Conservation (phyloP, 2,113 vertebrate species). For the Halichoeres trimaculatus region DNA sequence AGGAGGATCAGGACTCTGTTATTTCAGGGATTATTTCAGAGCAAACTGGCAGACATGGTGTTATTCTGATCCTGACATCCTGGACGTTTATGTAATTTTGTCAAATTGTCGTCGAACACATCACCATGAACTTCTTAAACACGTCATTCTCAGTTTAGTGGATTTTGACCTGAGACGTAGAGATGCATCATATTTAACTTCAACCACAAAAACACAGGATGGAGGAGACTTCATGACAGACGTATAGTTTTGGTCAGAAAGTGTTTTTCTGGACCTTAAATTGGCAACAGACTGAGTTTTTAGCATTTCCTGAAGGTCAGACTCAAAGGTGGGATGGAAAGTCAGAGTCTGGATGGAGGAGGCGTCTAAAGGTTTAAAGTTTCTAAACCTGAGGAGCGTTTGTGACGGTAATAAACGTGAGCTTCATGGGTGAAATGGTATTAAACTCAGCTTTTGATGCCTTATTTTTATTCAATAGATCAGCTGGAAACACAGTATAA, state of each 20-base stretch:
- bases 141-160: too few species aligned
- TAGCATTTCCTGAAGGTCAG: background rate
- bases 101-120: background rate
- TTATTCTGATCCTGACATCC: background rate
- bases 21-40: slow-evolving; percentile 18
- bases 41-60: background rate
- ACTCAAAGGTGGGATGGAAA: background rate
- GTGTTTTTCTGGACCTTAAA: background rate
- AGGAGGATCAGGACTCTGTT: slow-evolving; percentile 16
- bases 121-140: background rate
- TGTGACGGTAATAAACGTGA: too few species aligned
- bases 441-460: too few species aligned
- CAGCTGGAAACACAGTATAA: too few species aligned
- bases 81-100: background rate
- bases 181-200: slow-evolving; percentile 6
- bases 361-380: background rate
- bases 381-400: too few species aligned
- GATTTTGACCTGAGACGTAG: background rate
- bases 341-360: background rate
- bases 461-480: too few species aligned
- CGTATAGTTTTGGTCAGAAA: background rate
- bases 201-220: background rate
- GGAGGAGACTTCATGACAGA: background rate
- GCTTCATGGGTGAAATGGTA: too few species aligned
- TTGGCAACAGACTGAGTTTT: background rate